Evolutionary conservation across 1,140 invertebrate genomes (phyloP).

Genomic region (Aphaenogaster ashmeadi): DNA sequence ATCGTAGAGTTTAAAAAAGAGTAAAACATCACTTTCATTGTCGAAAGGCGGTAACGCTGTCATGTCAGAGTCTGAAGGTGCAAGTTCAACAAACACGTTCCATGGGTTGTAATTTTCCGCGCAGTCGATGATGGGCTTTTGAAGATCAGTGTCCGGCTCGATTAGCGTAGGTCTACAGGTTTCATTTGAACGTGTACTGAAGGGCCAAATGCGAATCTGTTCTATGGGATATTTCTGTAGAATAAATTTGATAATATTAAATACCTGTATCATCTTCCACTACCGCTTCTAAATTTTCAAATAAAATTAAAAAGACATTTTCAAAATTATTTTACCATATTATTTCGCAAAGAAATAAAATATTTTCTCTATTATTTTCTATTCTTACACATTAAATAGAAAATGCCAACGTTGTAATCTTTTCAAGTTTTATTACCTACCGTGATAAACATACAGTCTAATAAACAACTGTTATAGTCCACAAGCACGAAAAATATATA

Average conservation of each 20-base stretch:
- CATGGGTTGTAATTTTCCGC: constrained; percentile 96
- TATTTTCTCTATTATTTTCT: constrained; percentile 5
- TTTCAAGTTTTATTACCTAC: constrained; percentile 66
- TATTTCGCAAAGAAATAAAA: constrained; percentile 1
- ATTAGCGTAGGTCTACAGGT: constrained; percentile 95
- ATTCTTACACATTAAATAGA: background rate
- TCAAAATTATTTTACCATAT: background rate
- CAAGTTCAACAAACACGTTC: constrained; percentile 97
- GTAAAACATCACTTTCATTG: constrained; percentile 96
- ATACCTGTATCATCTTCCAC: background rate
- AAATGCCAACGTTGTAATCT: constrained; percentile 5
- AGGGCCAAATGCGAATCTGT: constrained; percentile 97
- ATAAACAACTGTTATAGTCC: constrained; percentile 29
- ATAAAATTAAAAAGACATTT: no score
- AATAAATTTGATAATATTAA: constrained; percentile 63
- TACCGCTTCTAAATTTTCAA: no score
- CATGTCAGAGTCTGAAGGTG: constrained; percentile 93
- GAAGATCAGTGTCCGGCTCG: constrained; percentile 94
- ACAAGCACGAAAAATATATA: constrained; percentile 40
- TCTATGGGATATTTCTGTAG: constrained; percentile 93
- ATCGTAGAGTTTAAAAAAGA: constrained; percentile 99
- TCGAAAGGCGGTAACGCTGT: constrained; percentile 94
- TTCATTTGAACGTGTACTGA: constrained; percentile 95
- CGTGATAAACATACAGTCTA: constrained; percentile 41
- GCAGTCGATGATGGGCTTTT: constrained; percentile 93